Conservation (phyloP, 2,113 vertebrate genomes). For the Nyctibius bracteatus region DNA sequence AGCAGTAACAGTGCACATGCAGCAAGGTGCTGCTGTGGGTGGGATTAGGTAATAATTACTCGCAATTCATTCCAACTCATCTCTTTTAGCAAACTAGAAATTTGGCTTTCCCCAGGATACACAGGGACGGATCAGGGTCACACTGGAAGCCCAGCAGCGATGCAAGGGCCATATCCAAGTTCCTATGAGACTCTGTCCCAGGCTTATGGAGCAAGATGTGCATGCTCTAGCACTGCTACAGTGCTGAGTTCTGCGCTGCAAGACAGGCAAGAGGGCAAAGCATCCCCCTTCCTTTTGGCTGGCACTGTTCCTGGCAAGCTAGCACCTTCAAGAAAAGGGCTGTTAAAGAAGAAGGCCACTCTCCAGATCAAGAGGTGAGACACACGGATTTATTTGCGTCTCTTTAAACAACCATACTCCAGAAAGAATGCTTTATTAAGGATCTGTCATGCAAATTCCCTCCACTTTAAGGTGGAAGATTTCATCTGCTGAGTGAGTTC, state of each 20-base stretch:
- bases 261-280: not conserved
- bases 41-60: not conserved
- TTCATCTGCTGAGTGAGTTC: constrained; percentile 5
- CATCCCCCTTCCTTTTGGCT: not conserved
- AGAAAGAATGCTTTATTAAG: not conserved
- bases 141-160: not conserved
- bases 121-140: not conserved
- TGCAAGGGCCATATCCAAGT: not conserved
- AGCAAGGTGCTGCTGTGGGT: not conserved
- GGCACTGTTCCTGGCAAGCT: not conserved
- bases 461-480: not conserved
- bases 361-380: not conserved
- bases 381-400: not conserved
- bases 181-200: not conserved
- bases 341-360: not conserved
- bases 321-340: not conserved
- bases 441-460: not conserved
- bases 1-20: not conserved
- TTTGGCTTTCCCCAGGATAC: not conserved
- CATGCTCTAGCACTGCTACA: not conserved
- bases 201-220: not conserved
- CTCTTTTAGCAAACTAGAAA: not conserved
- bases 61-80: not conserved
- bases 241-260: not conserved
- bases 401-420: not conserved